Base-by-base conservation (phyloP, 2,113 vertebrate species). In the Uropsilus gracilis region DNA sequence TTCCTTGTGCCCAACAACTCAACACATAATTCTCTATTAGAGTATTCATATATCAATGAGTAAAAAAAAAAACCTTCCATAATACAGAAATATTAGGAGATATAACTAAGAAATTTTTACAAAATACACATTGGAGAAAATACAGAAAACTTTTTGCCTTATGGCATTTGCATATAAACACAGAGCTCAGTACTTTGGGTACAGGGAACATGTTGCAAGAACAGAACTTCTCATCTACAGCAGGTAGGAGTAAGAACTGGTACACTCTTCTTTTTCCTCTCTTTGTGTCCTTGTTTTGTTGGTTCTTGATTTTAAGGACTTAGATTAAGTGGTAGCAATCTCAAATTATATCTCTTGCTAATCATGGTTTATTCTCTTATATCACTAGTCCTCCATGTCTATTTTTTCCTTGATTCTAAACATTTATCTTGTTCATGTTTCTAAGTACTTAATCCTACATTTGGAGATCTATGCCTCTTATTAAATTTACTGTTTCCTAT, bases 361-460 rank as follows among this genome's bases (percentile, higher is more conserved):
- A 22, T 75, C 16, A 22, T 59, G 46, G 13, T 55, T 71, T 20
- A 84, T 20, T 55, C 12, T 42, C 32, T 18, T 94, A 2, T 75
- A 11, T 81, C 55, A 84, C 24, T 42, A 82, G 83, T 0, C 28
- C 4, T 34, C 32, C 37, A 37, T 22, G 42, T 89, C 39, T 68
- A 46, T n/a, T 75, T 95, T 71, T 71, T 89, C 34, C 76, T 91
- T 69, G n/a, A 24, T 59, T 42, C 12, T 71, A 44, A 78, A 90
- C 8, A 50, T 87, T 80, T 83, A 64, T 63, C 80, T 88, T 34
- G 2, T 22, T 73, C 24, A 9, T 76, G 48, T 57, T 71, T 34
- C 24, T 17, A 64, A 50, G 28, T 46, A 8, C 18, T 81, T 39
- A 53, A 57, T n/a, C 2, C 30, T 78, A n/a, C 34, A 20, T 32